Base-by-base conservation (phyloP, 2,113 vertebrate genomes). In the Condylura cristata region DNA sequence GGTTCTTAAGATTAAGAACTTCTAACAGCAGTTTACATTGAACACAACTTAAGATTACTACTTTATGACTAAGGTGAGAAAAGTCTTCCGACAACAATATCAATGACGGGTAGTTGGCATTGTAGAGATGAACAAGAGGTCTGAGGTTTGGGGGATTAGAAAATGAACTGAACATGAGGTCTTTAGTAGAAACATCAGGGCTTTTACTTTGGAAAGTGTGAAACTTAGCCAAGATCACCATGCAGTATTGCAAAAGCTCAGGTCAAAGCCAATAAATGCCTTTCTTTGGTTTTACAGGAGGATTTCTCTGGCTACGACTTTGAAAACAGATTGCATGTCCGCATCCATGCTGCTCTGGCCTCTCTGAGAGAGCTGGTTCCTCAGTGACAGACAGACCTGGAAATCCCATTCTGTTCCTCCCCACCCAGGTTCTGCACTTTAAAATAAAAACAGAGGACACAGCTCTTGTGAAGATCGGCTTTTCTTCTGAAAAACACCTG, bases 321-420 rank as follows among this genome's bases (percentile, higher is more conserved):
- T 98, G 99, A 99, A 97, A 99, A 99, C 98, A 98, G 99, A 98
- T 98, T 99, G 96, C 99, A 99, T 10, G 99, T 99, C 53, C 99
- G 99, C 95, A 99, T 99, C 97, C 99, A 99, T 0, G 99, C 99
- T 87, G 99, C 99, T 63, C 98, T 99, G 96, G 99, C 99, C 53
- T 99, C 99, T 63, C 95, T 99, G 90, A 99, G 98, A 97, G 99
- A 99, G 96, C 98, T 99, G 81, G 99, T 99, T 96, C 99, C 99
- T 56, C 99, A 99, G 98, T 99, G 98, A 99, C 65, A n/a, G 18
- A 56, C 86, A n/a, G 18, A 56, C 86, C 68, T 3, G 68, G 93
- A 74, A 39, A 37, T 13, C 58, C 72, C 26, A 32, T 34, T 53
- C 89, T 68, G 53, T 84, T 91, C 89, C 94, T 97, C 95, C 96